Conservation (phyloP, 2,888 invertebrate species). For the Stenodema calcarata region DNA sequence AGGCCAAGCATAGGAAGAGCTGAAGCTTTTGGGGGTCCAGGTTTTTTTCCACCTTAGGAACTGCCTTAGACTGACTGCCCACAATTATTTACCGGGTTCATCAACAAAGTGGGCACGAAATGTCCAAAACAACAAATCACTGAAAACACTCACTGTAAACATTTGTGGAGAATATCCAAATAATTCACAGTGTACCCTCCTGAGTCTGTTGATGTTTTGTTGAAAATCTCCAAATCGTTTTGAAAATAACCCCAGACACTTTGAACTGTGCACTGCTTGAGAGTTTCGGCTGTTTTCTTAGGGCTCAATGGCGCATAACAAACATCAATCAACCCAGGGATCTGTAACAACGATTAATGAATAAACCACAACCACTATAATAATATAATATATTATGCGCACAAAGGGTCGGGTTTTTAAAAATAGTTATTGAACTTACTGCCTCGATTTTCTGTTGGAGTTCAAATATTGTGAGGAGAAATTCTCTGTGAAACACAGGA, state of each 20-base stretch:
- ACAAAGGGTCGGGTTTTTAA: too few species aligned
- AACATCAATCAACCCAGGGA: constrained; percentile 68
- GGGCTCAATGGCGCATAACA: constrained; percentile 80
- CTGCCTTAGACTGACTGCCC: too few species aligned
- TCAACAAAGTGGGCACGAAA: too few species aligned
- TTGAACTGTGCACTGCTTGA: constrained; percentile 79
- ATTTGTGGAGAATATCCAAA: constrained; percentile 65
- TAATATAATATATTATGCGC: too few species aligned
- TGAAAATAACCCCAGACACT: constrained; percentile 83
- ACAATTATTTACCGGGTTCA: too few species aligned
- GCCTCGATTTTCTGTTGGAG: constrained; percentile 73
- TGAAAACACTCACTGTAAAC: constrained; percentile 63
- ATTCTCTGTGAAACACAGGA: constrained; percentile 79
- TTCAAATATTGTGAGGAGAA: constrained; percentile 74
- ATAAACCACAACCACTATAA: too few species aligned
- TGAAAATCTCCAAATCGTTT: constrained; percentile 65
- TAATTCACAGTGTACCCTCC: constrained; percentile 61
- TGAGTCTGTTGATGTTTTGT: constrained; percentile 57
- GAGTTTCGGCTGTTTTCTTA: constrained; percentile 59
- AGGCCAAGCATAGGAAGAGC: too few species aligned
- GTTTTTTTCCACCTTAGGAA: too few species aligned
- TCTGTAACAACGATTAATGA: constrained; percentile 40
- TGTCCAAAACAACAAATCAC: too few species aligned
- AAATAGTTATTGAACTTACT: too few species aligned
- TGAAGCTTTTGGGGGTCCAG: too few species aligned